Conservation (phyloP, 2,113 vertebrate genomes). For the Myanophis thanlyinensis region DNA sequence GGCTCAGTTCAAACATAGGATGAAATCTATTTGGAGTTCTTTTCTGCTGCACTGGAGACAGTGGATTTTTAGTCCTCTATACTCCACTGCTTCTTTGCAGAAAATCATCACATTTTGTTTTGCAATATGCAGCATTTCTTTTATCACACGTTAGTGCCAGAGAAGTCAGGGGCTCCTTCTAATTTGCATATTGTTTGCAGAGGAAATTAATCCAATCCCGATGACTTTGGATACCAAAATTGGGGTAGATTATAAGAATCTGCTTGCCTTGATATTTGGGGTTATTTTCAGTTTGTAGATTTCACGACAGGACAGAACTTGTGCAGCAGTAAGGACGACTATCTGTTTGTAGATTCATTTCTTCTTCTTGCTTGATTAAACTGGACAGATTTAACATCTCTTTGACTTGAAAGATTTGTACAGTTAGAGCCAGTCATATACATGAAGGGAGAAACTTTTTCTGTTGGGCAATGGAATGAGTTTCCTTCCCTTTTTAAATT, state of each 20-base stretch:
- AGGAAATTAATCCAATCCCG: background rate
- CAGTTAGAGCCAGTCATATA: background rate
- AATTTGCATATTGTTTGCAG: background rate
- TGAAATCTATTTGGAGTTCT: background rate
- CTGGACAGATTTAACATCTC: background rate
- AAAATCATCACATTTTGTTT: too few species aligned
- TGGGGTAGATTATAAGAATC: background rate
- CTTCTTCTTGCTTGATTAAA: background rate
- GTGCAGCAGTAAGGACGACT: background rate
- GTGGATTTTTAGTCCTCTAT: background rate
- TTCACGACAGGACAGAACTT: background rate
- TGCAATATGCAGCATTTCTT: background rate
- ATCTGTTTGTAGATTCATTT: background rate
- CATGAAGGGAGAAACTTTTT: background rate
- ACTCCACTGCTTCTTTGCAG: background rate
- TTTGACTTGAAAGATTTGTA: background rate
- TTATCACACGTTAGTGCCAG: background rate
- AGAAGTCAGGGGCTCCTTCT: background rate
- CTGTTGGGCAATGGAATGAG: background rate
- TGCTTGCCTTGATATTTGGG: background rate
- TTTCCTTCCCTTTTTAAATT: background rate
- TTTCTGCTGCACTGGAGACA: background rate
- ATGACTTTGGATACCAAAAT: background rate
- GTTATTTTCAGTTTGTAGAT: background rate
- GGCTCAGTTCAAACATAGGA: background rate